Conservation (phyloP, 2,113 vertebrate genomes). For the Crocuta crocuta region DNA sequence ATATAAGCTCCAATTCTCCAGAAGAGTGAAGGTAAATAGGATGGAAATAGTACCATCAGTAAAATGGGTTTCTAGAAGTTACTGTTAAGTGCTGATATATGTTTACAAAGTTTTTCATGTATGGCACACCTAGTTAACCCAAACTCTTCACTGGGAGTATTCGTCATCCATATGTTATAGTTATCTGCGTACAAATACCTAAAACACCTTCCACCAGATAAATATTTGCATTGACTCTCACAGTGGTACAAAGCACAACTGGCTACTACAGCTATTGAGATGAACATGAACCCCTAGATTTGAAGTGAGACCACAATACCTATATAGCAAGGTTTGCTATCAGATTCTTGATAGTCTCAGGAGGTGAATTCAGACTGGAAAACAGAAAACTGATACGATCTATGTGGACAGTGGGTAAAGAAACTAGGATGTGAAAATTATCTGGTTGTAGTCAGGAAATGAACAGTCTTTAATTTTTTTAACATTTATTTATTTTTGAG, state of each 20-base stretch:
- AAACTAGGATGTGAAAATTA: neutral
- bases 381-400: neutral
- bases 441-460: neutral
- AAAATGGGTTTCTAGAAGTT: neutral
- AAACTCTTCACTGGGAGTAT: neutral
- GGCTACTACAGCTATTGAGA: neutral
- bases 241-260: neutral
- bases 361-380: neutral
- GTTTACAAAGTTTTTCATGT: neutral
- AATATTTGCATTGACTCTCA: neutral
- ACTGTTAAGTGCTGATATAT: neutral
- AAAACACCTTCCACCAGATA: neutral
- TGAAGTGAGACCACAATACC: neutral
- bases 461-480: neutral
- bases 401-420: neutral
- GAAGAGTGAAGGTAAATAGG: neutral
- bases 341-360: neutral
- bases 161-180: neutral
- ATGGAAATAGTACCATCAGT: neutral
- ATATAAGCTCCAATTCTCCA: neutral
- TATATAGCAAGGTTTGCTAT: neutral
- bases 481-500: no score
- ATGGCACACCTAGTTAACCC: neutral
- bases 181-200: neutral
- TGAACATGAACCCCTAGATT: neutral